Evolutionary conservation across 2,888 invertebrate species (phyloP), one percentile per base, ranked within the genome.

Genomic region (Erebia ligea): DNA sequence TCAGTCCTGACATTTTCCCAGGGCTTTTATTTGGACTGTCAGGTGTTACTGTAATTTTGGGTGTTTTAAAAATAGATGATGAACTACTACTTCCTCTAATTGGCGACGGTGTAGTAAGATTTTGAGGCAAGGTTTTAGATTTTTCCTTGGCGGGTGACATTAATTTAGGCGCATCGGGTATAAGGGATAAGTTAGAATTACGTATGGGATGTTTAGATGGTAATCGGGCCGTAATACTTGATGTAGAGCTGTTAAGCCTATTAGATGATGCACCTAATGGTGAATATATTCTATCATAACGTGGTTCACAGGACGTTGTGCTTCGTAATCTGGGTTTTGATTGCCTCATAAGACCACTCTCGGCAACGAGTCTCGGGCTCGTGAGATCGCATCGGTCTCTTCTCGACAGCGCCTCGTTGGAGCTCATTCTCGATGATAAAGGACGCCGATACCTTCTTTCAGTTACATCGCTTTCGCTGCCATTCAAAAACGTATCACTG

Each of bases 111-210:
- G 86, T 82, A 74, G 83, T 89, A 21, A 95, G 86, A 86, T 95
- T 95, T 85, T 95, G 95, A 61, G 95, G 95, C 71, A 95, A 84
- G 1, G 95, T 95, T 87, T 95, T 95, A 1, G 95, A 94, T 85
- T 95, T 95, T 78, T 94, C 94, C 77, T 90, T 93, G 9, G 80
- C 82, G 48, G 90, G 88, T 19, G 89, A 81, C 25, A 86, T 76
- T 89, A 95, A 77, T 78, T 89, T 89, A 11, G 93, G 92, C 1
- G 91, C 90, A 76, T 93, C 92, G 21, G 93, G 89, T 81, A 93
- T 88, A 56, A 93, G 78, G 8, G 93, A 94, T 71, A 93, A 80
- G 79, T 93, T 92, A 3, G 92, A 93, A 77, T 90, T 90, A 78
- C 90, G 85, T 68, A 91, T 87, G 61, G 88, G 87, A 75, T 79